Evolutionary conservation across 2,888 invertebrate genomes (phyloP), one percentile per base, ranked within the genome.

Genomic region (Phrixothrix hirtus): DNA sequence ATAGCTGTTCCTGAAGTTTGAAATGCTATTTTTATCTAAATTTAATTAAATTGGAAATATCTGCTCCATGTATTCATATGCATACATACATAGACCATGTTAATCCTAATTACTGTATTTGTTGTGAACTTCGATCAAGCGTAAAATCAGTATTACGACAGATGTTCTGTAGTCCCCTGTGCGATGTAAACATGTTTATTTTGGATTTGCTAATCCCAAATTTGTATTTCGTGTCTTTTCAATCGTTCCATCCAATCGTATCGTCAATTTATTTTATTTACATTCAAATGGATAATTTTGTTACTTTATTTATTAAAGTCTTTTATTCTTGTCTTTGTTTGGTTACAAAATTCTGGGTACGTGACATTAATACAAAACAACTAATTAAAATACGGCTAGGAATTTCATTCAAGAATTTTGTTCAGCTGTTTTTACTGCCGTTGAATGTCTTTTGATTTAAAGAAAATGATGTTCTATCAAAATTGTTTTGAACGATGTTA

Each of bases 21-120:
- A n/a, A n/a, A n/a, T n/a, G 25, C 4, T 11, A 34, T 46, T 52
- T 52, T 52, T 52, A 37, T 34, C 21, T 17, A n/a, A 16, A 25
- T 44, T 25, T 54, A 46, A 48, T 49, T 45, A 54, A 32, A 49
- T 30, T 48, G 37, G 47, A 48, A 52, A 48, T 43, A 43, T 43
- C 48, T n/a, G n/a, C n/a, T n/a, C n/a, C n/a, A 37, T 35, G 36
- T 37, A 32, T 31, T 48, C 37, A 32, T 47, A n/a, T n/a, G n/a
- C 42, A 35, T 31, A 42, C 37, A 42, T 27, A 49, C 49, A 46
- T 46, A 55, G 42, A 55, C 50, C 55, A 50, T 45, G 49, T 39
- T 55, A 55, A 55, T 55, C 55, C 55, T 55, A 50, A 55, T 51
- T 50, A 55, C 46, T 49, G 42, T 37, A 51, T 55, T 55, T 47